These are phyloP conservation scores for Nowickia ferox DNA, from an alignment of 2,888 invertebrate genomes.

Conservation along the genomic window DNA sequence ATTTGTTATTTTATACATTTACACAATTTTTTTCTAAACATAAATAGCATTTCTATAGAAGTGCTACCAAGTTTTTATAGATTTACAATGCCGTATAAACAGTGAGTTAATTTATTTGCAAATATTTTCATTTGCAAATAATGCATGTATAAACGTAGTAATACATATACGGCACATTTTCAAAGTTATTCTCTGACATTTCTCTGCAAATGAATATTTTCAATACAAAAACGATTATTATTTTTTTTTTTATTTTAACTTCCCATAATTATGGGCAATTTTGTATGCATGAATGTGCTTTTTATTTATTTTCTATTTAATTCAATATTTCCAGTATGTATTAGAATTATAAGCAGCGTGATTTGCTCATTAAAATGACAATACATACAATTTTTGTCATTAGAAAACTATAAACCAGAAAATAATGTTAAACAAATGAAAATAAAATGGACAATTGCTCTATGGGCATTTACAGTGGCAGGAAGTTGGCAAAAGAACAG, in stretches of 20 bases:
- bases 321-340: conserved; percentile 30
- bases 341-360: conserved; percentile 27
- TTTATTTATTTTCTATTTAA: conserved; percentile 42
- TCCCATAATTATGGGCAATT: conserved; percentile 26
- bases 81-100: no score
- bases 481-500: background rate
- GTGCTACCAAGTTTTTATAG: no score
- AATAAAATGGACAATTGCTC: background rate
- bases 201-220: conserved; percentile 5
- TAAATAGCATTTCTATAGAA: no score
- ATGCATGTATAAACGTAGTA: no score
- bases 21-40: no score
- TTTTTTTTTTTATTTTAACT: conserved; percentile 12
- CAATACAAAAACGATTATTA: conserved; percentile 8
- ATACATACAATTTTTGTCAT: conserved; percentile 1
- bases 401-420: conserved; percentile 8
- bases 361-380: conserved; percentile 60
- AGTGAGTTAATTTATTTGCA: no score
- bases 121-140: no score
- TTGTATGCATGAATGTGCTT: conserved; percentile 28
- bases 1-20: no score
- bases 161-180: background rate
- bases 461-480: background rate
- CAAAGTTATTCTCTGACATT: background rate
- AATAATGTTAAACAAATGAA: background rate